These are phyloP conservation scores for Epistrophe grossulariae DNA, from an alignment of 2,888 invertebrate species.

Conservation along the genomic window DNA sequence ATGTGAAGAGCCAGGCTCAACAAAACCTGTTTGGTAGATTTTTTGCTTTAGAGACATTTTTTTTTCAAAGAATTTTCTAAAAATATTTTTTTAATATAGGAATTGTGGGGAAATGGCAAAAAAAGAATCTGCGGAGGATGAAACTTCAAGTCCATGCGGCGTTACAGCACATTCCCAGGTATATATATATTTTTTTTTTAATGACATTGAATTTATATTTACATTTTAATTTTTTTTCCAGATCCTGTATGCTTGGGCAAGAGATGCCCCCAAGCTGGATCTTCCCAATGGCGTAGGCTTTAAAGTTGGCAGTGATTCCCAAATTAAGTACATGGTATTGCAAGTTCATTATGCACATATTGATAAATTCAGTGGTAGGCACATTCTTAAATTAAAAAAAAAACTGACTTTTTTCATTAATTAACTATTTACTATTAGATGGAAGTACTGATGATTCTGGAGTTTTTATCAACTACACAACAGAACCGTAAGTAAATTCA, in stretches of 20 bases:
- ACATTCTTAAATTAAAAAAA: background rate
- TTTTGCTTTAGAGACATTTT: background rate
- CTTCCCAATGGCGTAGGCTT: slow-evolving; percentile 96
- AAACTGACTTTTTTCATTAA: background rate
- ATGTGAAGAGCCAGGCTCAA: slow-evolving; percentile 87
- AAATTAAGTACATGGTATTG: slow-evolving; percentile 94
- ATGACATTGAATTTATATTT: background rate
- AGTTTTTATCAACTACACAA: slow-evolving; percentile 91
- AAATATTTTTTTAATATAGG: slow-evolving; percentile 84
- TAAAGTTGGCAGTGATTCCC: slow-evolving; percentile 92
- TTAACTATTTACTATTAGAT: slow-evolving; percentile 84
- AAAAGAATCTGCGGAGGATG: slow-evolving; percentile 84
- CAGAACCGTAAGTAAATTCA: slow-evolving; percentile 86
- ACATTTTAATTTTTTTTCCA: slow-evolving; percentile 81
- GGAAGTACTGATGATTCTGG: slow-evolving; percentile 93
- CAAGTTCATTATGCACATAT: slow-evolving; percentile 95
- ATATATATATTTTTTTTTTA: slow-evolving; percentile 19
- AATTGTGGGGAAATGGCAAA: slow-evolving; percentile 96
- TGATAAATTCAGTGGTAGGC: slow-evolving; percentile 86
- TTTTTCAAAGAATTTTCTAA: background rate
- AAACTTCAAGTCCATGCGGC: slow-evolving; percentile 90
- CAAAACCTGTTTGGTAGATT: slow-evolving; percentile 88
- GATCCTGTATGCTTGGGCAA: slow-evolving; percentile 97
- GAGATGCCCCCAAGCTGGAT: slow-evolving; percentile 92
- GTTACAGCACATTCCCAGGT: slow-evolving; percentile 87